A percentile compares a stretch with the other conserved stretches of the same genome.
phyloP scores from a whole-genome alignment of 2,888 invertebrate species.

The Melanostoma scalare region DNA sequence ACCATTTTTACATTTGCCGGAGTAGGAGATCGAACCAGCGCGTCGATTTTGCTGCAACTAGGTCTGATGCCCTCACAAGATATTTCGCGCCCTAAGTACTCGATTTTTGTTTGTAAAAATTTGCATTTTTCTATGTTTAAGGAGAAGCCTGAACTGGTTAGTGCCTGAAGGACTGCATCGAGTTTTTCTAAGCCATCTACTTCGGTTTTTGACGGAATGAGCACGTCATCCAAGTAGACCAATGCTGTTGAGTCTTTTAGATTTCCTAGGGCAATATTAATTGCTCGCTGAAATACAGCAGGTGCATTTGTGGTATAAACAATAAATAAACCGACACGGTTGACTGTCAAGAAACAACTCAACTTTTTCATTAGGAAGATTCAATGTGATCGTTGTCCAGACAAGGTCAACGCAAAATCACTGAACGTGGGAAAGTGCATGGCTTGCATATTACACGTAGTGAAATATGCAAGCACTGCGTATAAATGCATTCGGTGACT shows the following conservation, averaged over 20 bases:
- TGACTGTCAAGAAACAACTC: too few species aligned
- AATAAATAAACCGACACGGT: too few species aligned
- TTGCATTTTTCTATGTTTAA: constrained; percentile 15
- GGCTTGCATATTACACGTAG: too few species aligned
- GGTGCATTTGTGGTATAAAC: too few species aligned
- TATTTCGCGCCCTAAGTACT: constrained; percentile 23
- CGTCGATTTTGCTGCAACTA: constrained; percentile 29
- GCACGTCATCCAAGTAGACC: constrained; percentile 19
- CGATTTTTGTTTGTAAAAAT: constrained; percentile 10
- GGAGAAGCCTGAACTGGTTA: constrained; percentile 3
- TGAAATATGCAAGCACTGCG: too few species aligned
- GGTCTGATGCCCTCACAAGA: constrained; percentile 31
- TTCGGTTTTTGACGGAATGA: constrained; percentile 18
- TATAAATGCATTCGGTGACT: too few species aligned
- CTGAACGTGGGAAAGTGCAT: too few species aligned
- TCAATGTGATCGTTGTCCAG: too few species aligned
- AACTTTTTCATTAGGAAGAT: too few species aligned
- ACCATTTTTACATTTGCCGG: constrained; percentile 30
- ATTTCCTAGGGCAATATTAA: constrained; percentile 13
- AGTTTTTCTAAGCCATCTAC: constrained; percentile 16
- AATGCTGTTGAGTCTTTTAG: constrained; percentile 16
- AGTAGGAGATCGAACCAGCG: constrained; percentile 29
- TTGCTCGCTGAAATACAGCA: constrained; percentile 11
- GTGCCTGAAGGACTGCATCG: constrained; percentile 1
- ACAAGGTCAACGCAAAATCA: too few species aligned